Conservation (phyloP, 2,888 invertebrate genomes). For the Bellardia bayeri region DNA sequence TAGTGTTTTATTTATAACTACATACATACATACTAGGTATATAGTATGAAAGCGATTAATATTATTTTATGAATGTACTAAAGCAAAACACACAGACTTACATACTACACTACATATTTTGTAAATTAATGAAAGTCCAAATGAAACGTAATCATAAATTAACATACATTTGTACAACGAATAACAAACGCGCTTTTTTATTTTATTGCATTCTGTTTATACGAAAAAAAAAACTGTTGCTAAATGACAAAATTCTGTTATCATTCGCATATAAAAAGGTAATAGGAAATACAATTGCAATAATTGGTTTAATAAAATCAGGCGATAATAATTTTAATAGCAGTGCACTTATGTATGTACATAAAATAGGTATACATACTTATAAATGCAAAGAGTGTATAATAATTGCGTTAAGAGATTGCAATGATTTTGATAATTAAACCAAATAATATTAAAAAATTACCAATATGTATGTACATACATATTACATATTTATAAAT, state of each 20-base stretch:
- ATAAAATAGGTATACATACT: no score
- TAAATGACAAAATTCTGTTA: conserved; percentile 45
- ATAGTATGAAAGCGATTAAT: background rate
- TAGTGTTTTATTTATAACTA: no score
- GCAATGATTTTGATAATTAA: background rate
- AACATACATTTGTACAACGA: background rate
- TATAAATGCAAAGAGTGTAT: no score
- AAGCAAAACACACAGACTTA: background rate
- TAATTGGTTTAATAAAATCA: conserved; percentile 48
- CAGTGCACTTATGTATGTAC: background rate
- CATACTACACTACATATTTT: background rate
- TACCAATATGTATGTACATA: no score
- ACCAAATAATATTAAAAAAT: background rate
- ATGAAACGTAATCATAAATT: conserved; percentile 34
- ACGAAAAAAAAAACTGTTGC: conserved; percentile 21
- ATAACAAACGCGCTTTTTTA: background rate
- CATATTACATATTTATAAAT: no score
- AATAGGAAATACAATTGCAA: conserved; percentile 36
- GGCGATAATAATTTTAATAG: conserved; percentile 39
- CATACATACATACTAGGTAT: no score
- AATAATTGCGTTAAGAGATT: background rate
- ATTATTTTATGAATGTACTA: background rate
- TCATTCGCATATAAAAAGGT: conserved; percentile 39
- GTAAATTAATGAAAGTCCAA: conserved; percentile 1
- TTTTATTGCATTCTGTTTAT: background rate